A percentile compares a stretch with the other conserved stretches of the same genome.
Conservation (phyloP, 1,140 invertebrate genomes). For the Caerostris darwini region DNA sequence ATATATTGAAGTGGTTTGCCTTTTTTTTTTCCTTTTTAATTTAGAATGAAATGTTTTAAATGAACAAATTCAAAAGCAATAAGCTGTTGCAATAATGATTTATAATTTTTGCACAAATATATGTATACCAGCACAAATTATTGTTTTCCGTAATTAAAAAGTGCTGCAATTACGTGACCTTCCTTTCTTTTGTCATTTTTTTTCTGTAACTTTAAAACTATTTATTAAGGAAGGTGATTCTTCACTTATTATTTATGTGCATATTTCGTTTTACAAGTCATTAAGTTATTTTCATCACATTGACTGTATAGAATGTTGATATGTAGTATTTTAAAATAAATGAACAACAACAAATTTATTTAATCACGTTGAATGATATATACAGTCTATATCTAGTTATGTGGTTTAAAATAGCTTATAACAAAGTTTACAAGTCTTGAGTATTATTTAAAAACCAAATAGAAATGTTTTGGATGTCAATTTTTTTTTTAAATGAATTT, state of each 20-base stretch:
- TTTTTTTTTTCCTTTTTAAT: background rate
- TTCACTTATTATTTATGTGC: background rate
- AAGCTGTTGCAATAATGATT: background rate
- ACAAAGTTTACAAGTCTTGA: background rate
- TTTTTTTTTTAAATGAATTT: conserved; percentile 42
- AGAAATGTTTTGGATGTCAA: conserved; percentile 23
- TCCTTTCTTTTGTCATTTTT: background rate
- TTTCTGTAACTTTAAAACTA: background rate
- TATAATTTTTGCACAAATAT: background rate
- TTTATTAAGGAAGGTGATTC: background rate
- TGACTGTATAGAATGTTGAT: background rate
- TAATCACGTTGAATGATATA: background rate
- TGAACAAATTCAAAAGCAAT: background rate
- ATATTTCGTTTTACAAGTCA: background rate
- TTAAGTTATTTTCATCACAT: background rate
- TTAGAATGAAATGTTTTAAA: background rate
- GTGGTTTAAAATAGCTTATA: background rate
- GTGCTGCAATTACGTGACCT: background rate
- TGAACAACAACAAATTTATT: background rate
- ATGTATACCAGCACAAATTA: conserved; percentile 2
- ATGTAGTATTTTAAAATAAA: background rate
- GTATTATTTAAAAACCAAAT: background rate
- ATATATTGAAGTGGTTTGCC: conserved; percentile 76
- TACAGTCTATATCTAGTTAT: background rate
- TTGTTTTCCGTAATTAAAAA: background rate